Evolutionary conservation across 2,797 vertebrate genomes (phyloP).

Genomic region (Pangasius krempfi): DNA sequence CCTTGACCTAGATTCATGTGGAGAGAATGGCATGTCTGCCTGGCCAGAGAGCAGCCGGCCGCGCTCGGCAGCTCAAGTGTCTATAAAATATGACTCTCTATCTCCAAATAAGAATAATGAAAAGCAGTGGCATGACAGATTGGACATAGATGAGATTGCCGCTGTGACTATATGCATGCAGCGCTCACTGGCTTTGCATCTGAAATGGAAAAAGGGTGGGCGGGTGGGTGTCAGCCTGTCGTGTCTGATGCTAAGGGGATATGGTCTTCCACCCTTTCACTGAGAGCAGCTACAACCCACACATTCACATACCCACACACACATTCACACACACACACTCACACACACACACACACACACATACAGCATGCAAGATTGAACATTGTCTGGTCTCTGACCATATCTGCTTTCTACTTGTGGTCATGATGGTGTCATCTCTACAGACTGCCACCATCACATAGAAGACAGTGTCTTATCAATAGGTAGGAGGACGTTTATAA

Average conservation of each 20-base stretch:
- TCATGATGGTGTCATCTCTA: conserved; percentile 36
- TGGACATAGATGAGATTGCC: conserved; percentile 87
- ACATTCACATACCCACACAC: conserved; percentile 26
- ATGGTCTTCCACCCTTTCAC: conserved; percentile 59
- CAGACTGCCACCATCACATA: conserved; percentile 35
- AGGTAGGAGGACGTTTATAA: conserved; percentile 18
- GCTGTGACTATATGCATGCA: conserved; percentile 81
- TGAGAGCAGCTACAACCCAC: conserved; percentile 40
- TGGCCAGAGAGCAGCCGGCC: conserved; percentile 75
- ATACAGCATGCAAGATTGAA: conserved; percentile 55
- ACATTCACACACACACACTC: conserved; percentile 28
- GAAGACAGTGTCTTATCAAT: conserved; percentile 26
- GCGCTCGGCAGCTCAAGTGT: conserved; percentile 70
- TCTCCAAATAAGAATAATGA: conserved; percentile 82
- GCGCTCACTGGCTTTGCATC: conserved; percentile 78
- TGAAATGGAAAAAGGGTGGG: conserved; percentile 73
- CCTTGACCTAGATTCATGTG: conserved; percentile 83
- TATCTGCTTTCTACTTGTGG: conserved; percentile 58
- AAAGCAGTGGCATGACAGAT: conserved; percentile 82
- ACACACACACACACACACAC: conserved; percentile 30
- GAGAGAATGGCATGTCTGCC: conserved; percentile 79
- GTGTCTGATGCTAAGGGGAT: conserved; percentile 64
- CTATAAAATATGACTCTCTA: conserved; percentile 85
- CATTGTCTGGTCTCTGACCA: conserved; percentile 58
- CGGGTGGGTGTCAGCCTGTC: conserved; percentile 60